These are phyloP conservation scores for Reticulitermes speratus DNA, from an alignment of 1,140 invertebrate genomes.

Conservation along the genomic window DNA sequence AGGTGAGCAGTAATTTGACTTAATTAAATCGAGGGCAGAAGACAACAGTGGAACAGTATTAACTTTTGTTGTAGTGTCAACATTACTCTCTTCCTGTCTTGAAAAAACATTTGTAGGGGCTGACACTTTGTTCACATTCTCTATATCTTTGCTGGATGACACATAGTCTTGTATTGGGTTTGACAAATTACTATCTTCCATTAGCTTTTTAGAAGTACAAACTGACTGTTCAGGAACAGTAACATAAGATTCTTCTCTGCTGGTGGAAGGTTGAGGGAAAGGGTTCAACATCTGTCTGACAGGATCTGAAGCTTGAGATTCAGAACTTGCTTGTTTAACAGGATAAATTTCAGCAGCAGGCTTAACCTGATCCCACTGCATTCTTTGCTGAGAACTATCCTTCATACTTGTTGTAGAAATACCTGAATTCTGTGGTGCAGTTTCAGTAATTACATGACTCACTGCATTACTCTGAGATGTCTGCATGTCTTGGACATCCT, in stretches of 20 bases:
- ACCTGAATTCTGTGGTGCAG: conserved; percentile 21
- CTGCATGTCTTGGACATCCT: not conserved
- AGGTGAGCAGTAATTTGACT: not conserved
- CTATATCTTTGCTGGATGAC: conserved; percentile 26
- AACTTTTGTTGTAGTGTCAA: conserved; percentile 19
- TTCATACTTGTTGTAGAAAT: conserved; percentile 25
- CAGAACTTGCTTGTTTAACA: not conserved
- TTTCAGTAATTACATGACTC: not conserved
- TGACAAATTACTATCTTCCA: not conserved
- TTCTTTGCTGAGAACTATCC: not conserved
- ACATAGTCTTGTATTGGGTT: not conserved
- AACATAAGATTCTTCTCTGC: not conserved
- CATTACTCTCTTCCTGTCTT: not conserved
- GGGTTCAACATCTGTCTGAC: not conserved
- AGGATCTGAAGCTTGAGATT: not conserved
- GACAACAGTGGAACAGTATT: not conserved
- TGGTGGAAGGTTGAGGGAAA: not conserved
- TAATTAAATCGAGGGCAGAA: not conserved
- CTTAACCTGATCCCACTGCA: not conserved
- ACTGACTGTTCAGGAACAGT: not conserved
- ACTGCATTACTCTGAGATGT: not conserved
- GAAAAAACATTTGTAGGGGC: not conserved
- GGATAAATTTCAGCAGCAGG: not conserved
- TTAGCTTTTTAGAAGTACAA: not conserved
- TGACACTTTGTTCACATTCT: not conserved